Evolutionary conservation across 2,888 invertebrate species (phyloP), one percentile per base, ranked within the genome.

Genomic region (Eustalomyia histrio): DNA sequence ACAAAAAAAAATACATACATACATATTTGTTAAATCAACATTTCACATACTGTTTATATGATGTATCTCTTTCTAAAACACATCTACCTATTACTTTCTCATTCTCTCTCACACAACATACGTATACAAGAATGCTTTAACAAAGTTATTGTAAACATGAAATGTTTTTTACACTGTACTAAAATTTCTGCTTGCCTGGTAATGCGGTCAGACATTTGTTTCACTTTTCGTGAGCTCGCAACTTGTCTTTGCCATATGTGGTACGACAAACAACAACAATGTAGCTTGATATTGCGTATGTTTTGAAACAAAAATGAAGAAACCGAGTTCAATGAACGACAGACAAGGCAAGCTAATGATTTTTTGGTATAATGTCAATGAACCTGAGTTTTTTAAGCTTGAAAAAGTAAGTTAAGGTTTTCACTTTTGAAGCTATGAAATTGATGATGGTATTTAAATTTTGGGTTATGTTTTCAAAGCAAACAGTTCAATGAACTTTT

Each of bases 181-280:
- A 17, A 63, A 61, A 50, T 50, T 64, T 58, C 61, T 83, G 73
- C 57, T 69, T 65, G 80, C 87, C 88, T 86, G 83, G 79, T 85
- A 71, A 50, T 67, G 55, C 84, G 84, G 85, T 86, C 87, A 87
- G 87, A 87, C 86, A 87, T 87, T 86, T 88, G 87, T 88, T 88
- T 88, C 88, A 88, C 88, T 88, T 88, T 87, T 87, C 85, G 86
- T 86, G 83, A 84, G 85, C 84, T 78, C 80, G 83, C 76, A 79
- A 81, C 80, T 83, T 78, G 82, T 83, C 52, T 79, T 52, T 67
- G 24, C 69, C 78, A 53, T 67, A 67, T 71, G 79, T 74, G 78
- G 61, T 69, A 68, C 50, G n/a, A 74, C 61, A 71, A 63, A 78
- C 67, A 78, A 83, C 80, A 83, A 79, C 73, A 71, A 73, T 47